These are phyloP conservation scores for Cataglyphis albicans DNA, from an alignment of 2,888 invertebrate genomes.

Conservation along the genomic window DNA sequence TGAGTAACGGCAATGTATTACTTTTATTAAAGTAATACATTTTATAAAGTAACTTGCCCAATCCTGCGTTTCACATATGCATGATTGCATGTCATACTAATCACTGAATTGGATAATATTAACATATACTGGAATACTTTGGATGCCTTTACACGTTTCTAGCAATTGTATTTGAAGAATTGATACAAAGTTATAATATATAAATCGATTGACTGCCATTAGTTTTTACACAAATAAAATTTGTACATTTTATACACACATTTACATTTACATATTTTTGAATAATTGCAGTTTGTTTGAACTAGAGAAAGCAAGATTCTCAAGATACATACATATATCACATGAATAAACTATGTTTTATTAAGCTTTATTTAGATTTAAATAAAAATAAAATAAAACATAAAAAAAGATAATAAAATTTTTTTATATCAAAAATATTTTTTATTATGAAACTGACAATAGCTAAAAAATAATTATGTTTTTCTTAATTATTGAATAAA, in stretches of 20 bases:
- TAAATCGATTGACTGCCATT: constrained; percentile 29
- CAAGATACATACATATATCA: not conserved
- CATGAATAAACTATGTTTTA: not conserved
- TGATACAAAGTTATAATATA: constrained; percentile 34
- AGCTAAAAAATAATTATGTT: not conserved
- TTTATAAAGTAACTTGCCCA: not conserved
- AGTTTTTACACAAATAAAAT: constrained; percentile 26
- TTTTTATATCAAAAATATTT: not conserved
- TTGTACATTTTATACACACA: constrained; percentile 20
- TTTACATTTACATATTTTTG: constrained; percentile 15
- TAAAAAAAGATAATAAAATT: not conserved
- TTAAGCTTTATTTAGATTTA: constrained; percentile 6
- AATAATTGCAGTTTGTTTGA: constrained; percentile 17
- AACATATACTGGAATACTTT: constrained; percentile 77
- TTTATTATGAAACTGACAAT: not conserved
- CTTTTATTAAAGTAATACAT: not conserved
- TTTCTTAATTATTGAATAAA: not conserved
- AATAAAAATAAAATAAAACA: not conserved
- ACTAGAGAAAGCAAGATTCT: constrained; percentile 8
- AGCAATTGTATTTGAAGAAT: constrained; percentile 74
- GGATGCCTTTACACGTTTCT: constrained; percentile 84
- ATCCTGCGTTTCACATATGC: constrained; percentile 72
- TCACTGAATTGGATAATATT: constrained; percentile 68
- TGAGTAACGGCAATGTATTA: not conserved
- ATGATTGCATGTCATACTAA: constrained; percentile 80